phyloP scores from a whole-genome alignment of 2,797 vertebrate genomes.

The Alexandromys oeconomus region DNA sequence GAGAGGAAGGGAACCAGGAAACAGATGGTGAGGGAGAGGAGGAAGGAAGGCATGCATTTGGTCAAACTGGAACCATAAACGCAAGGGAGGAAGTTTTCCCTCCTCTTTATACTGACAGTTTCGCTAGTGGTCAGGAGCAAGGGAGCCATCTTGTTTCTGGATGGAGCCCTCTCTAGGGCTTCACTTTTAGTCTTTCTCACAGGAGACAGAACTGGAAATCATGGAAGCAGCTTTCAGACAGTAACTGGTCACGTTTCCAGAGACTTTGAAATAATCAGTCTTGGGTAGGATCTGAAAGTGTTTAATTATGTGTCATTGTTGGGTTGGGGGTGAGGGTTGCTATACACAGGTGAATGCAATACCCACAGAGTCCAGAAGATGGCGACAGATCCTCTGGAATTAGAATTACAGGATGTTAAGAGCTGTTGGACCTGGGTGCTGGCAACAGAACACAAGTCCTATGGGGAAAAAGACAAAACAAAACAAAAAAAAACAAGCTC shows the following conservation, averaged over 20 bases:
- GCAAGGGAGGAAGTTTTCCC: neutral
- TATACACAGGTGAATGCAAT: neutral
- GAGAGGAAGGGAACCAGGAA: constrained; percentile 46
- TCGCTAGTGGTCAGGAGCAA: neutral
- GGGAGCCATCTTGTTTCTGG: constrained; percentile 37
- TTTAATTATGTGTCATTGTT: too few relatives aligned
- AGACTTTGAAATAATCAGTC: neutral
- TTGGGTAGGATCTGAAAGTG: neutral
- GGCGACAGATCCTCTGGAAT: rapidly evolving
- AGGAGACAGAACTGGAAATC: neutral
- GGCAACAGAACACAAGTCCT: neutral
- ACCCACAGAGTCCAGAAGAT: neutral
- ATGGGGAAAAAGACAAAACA: neutral
- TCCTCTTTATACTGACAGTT: neutral
- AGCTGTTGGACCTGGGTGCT: neutral
- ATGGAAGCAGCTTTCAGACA: neutral
- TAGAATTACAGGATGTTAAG: neutral
- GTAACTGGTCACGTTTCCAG: neutral
- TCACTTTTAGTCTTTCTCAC: constrained; percentile 29
- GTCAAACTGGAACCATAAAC: neutral
- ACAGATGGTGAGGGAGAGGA: constrained; percentile 1
- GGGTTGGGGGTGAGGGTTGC: neutral
- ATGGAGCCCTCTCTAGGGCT: neutral
- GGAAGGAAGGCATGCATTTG: neutral
- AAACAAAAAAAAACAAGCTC: neutral